Conservation (phyloP, 2,888 invertebrate genomes). For the Leucophenga montana region DNA sequence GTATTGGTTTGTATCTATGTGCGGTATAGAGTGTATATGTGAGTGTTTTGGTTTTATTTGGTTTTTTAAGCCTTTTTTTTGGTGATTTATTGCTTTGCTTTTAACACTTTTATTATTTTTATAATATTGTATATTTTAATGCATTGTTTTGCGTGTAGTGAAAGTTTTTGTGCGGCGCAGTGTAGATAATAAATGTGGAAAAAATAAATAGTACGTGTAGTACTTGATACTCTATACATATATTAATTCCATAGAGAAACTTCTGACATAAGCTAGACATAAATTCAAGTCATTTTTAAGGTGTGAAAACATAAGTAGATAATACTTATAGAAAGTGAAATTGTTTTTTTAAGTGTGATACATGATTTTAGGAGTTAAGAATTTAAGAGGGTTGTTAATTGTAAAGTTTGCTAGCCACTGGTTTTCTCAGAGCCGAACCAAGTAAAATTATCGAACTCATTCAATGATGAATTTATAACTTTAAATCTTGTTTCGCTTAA, state of each 20-base stretch:
- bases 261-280: background rate
- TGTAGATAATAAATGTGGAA: background rate
- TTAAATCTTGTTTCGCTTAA: too few species aligned
- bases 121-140: background rate
- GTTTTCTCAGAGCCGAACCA: too few species aligned
- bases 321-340: background rate
- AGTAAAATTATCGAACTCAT: too few species aligned
- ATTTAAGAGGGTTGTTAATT: too few species aligned
- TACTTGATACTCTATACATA: background rate
- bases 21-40: background rate
- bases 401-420: too few species aligned
- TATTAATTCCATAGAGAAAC: background rate
- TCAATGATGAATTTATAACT: too few species aligned
- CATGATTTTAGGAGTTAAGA: too few species aligned
- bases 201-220: too few species aligned
- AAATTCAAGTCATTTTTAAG: background rate
- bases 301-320: too few species aligned
- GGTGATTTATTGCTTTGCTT: constrained; percentile 10
- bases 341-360: background rate
- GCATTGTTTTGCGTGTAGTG: background rate
- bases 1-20: background rate
- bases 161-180: constrained; percentile 1
- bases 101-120: background rate
- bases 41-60: background rate
- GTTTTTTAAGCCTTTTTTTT: background rate